Percentiles rank a stretch among this genome's conserved stretches.
These are phyloP conservation scores for Semicossyphus pulcher DNA, from an alignment of 2,113 vertebrate species.

Conservation along the genomic window DNA sequence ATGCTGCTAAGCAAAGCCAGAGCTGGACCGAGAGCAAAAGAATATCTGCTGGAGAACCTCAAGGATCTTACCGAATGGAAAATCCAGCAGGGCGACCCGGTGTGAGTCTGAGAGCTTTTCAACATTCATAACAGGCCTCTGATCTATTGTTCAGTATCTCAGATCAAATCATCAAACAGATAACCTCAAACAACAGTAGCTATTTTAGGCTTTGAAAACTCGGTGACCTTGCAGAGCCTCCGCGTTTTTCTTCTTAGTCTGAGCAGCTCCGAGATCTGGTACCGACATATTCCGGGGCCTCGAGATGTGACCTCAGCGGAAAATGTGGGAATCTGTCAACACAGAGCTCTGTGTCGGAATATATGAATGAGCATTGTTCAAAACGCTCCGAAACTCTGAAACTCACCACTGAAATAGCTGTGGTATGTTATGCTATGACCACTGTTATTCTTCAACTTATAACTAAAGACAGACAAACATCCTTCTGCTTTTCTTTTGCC, in stretches of 20 bases:
- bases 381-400: slow-evolving; percentile 12
- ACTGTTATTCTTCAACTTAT: slow-evolving; percentile 3
- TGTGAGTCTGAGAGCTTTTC: slow-evolving; percentile 32
- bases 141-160: slow-evolving; percentile 23
- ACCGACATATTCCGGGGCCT: neutral
- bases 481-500: neutral
- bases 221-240: slow-evolving; percentile 13
- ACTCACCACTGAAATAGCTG: slow-evolving; percentile 11
- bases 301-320: slow-evolving; percentile 21
- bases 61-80: slow-evolving; percentile 52
- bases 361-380: slow-evolving; percentile 23
- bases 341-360: slow-evolving; percentile 19
- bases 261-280: slow-evolving; percentile 10
- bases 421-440: slow-evolving; percentile 2
- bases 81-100: slow-evolving; percentile 36
- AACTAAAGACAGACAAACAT: slow-evolving; percentile 9
- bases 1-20: slow-evolving; percentile 41
- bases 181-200: slow-evolving; percentile 23
- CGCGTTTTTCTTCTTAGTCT: neutral
- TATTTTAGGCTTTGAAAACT: slow-evolving; percentile 14
- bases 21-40: slow-evolving; percentile 32
- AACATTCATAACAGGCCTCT: slow-evolving; percentile 32
- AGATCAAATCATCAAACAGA: slow-evolving; percentile 39
- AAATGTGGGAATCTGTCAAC: slow-evolving; percentile 27
- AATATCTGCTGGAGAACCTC: slow-evolving; percentile 36